Evolutionary conservation across 2,888 invertebrate species (phyloP).

Genomic region (Caenorhabditis drosophilae): DNA sequence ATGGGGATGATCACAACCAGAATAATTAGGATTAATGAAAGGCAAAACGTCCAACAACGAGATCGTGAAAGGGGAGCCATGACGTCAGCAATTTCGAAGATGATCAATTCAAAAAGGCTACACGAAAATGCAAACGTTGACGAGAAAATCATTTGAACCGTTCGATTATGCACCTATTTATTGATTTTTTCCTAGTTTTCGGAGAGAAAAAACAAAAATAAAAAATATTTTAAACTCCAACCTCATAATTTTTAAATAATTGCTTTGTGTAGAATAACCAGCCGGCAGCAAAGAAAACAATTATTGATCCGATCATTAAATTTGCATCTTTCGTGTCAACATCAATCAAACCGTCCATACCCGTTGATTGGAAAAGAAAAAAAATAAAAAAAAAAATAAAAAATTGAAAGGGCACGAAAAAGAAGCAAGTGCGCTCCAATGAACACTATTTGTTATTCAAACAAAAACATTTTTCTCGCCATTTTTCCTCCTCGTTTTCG

Average conservation of each 20-base stretch:
- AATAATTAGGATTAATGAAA: conserved; percentile 88
- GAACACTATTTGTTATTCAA: conserved; percentile 4
- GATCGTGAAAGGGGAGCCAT: conserved; percentile 90
- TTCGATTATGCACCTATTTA: conserved; percentile 71
- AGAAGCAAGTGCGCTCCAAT: conserved; percentile 16
- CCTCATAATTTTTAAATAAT: conserved; percentile 59
- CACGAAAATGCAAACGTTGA: conserved; percentile 93
- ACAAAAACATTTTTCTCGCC: conserved; percentile 2
- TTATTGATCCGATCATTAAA: conserved; percentile 27
- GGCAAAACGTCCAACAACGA: conserved; percentile 91
- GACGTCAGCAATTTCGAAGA: conserved; percentile 95
- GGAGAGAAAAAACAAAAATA: not conserved
- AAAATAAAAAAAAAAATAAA: conserved; percentile 5
- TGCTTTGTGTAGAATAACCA: conserved; percentile 98
- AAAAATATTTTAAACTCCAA: conserved; percentile 13
- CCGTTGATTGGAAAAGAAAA: not conserved
- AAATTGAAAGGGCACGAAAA: not conserved
- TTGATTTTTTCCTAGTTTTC: not conserved
- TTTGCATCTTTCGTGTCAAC: conserved; percentile 35
- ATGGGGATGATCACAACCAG: conserved; percentile 94
- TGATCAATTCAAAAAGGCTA: conserved; percentile 98
- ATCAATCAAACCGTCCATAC: conserved; percentile 22
- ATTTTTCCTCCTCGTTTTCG: conserved; percentile 8
- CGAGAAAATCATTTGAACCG: conserved; percentile 94
- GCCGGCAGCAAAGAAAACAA: conserved; percentile 89